phyloP scores from a whole-genome alignment of 2,888 invertebrate genomes.

The Synanthedon vespiformis region DNA sequence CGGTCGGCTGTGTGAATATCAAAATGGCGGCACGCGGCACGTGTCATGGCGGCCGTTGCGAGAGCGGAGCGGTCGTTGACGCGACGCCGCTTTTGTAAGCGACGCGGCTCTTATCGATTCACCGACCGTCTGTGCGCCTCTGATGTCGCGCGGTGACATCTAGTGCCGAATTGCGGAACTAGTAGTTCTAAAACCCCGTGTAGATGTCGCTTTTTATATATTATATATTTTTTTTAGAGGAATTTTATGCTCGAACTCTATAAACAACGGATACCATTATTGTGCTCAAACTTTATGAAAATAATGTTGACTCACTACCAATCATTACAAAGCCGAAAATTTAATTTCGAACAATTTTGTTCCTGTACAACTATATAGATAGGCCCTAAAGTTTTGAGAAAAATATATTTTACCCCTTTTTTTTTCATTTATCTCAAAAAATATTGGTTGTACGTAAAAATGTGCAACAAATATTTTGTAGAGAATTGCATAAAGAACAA shows the following conservation, averaged over 20 bases:
- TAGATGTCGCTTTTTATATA: constrained; percentile 28
- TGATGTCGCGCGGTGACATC: constrained; percentile 39
- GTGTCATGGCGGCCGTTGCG: constrained; percentile 29
- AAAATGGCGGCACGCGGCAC: constrained; percentile 59
- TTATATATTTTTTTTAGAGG: not conserved
- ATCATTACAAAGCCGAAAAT: too few relatives aligned
- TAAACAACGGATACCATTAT: too few relatives aligned
- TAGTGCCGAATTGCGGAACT: constrained; percentile 13
- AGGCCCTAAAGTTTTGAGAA: too few relatives aligned
- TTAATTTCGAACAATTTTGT: too few relatives aligned
- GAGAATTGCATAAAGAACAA: too few relatives aligned
- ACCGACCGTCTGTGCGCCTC: constrained; percentile 4
- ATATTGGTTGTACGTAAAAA: too few relatives aligned
- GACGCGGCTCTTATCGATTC: constrained; percentile 38
- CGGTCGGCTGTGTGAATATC: constrained; percentile 16
- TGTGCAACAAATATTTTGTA: too few relatives aligned
- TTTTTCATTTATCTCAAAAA: too few relatives aligned
- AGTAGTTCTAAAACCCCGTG: not conserved
- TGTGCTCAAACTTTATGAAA: too few relatives aligned
- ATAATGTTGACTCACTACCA: too few relatives aligned
- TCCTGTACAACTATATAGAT: too few relatives aligned
- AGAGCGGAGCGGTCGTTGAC: constrained; percentile 53
- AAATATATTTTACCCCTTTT: too few relatives aligned
- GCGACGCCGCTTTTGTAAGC: constrained; percentile 24
- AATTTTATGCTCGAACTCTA: not conserved